phyloP scores from a whole-genome alignment of 35 echinoderm and acorn worm species.

The Ophioderma brevispina region DNA sequence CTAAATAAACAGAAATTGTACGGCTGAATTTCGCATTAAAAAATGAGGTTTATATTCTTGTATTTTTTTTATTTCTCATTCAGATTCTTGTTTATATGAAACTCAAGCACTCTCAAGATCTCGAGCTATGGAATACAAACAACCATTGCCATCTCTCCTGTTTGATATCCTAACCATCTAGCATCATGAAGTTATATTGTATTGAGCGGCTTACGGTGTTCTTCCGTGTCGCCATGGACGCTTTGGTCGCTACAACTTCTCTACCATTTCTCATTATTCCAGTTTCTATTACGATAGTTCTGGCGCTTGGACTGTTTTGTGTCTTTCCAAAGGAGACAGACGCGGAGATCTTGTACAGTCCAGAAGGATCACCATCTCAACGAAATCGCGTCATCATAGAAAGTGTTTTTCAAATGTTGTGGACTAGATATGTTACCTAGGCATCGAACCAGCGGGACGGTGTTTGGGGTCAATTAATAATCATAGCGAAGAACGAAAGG shows the following conservation, averaged over 20 bases:
- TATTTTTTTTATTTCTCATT: too few species aligned
- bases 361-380: not conserved
- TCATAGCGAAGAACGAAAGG: not conserved
- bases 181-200: too few species aligned
- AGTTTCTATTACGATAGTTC: not conserved
- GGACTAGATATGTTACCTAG: not conserved
- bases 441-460: not conserved
- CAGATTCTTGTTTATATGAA: too few species aligned
- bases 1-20: too few species aligned
- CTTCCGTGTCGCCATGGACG: slow-evolving; percentile 25
- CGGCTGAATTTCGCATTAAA: too few species aligned
- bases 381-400: slow-evolving; percentile 3
- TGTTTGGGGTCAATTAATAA: not conserved
- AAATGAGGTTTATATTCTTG: too few species aligned
- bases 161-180: too few species aligned
- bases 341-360: slow-evolving; percentile 23
- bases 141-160: too few species aligned
- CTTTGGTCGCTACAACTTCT: slow-evolving; percentile 29
- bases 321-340: not conserved
- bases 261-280: not conserved
- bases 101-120: too few species aligned
- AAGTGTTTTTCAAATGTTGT: slow-evolving; percentile 1
- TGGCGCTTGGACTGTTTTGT: not conserved
- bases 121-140: too few species aligned
- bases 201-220: too few species aligned